A percentile compares a stretch with the other conserved stretches of the same genome.
Conservation (phyloP, 2,113 vertebrate genomes). For the Symphodus melops region DNA sequence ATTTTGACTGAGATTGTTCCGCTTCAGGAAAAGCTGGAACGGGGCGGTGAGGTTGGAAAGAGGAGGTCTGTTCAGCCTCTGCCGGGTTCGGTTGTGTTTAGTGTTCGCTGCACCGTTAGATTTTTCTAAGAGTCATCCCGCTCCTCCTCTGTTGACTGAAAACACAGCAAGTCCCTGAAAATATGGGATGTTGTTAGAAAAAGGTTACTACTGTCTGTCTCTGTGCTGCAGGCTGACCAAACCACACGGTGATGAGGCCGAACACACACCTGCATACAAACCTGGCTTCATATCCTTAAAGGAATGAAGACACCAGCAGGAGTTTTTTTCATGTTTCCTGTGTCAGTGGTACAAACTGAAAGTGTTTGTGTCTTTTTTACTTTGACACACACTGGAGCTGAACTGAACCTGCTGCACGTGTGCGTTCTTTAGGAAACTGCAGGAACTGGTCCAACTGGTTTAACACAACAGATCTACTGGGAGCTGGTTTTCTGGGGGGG, state of each 20-base stretch:
- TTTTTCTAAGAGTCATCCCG: constrained; percentile 52
- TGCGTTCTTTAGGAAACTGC: constrained; percentile 24
- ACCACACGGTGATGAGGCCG: constrained; percentile 7
- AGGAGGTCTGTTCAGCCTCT: constrained; percentile 20
- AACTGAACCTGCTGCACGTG: constrained; percentile 9
- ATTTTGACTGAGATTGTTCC: neutral
- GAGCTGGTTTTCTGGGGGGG: neutral
- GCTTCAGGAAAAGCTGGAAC: too few species aligned
- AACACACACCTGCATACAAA: constrained; percentile 1
- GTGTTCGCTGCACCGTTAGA: constrained; percentile 7
- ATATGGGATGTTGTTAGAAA: constrained; percentile 60
- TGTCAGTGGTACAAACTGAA: neutral
- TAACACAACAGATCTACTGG: constrained; percentile 7
- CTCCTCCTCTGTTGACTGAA: constrained; percentile 67
- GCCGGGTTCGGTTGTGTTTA: constrained; percentile 28
- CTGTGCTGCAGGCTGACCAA: constrained; percentile 11
- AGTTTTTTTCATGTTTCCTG: neutral
- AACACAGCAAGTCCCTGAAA: constrained; percentile 56
- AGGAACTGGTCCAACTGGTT: constrained; percentile 29
- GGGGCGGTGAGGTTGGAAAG: constrained; percentile 11
- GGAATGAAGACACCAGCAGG: neutral
- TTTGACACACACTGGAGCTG: neutral
- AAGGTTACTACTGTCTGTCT: constrained; percentile 33
- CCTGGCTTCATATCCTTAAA: constrained; percentile 13
- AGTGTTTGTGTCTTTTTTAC: neutral